Evolutionary conservation across 35 echinoderm and acorn worm species (phyloP), one percentile per base, ranked within the genome.

Genomic region (Apostichopus parvimensis): DNA sequence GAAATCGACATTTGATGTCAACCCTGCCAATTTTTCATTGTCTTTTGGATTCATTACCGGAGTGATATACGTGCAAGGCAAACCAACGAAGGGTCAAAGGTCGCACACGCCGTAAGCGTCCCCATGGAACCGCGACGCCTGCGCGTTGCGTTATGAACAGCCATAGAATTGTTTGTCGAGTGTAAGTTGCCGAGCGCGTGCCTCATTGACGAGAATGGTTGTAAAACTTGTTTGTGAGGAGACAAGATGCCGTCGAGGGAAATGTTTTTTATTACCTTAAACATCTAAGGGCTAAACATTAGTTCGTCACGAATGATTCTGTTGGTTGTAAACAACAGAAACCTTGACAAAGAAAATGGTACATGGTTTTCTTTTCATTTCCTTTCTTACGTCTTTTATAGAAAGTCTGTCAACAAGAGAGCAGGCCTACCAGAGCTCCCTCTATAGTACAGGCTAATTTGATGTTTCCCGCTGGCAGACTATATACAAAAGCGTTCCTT

Each of bases 171-270:
- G 17, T 75, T 75, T 75, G 71, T 75, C 14, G n/a, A 75, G 17
- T 75, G 7, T 20, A 75, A 22, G 20, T 75, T 13, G 71, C 34
- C 34, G 34, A 2, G 71, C 71, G 71, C 71, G 71, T 75, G 71
- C 71, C 71, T 75, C 71, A n/a, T 75, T 22, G 71, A 75, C 15
- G 17, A 22, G 71, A 68, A 75, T 18, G 71, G 71, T 75, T 75
- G 71, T 75, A 75, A 75, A 75, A 75, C 71, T 75, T 75, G 71
- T 75, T 75, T 75, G 71, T 75, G 71, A 75, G 71, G 17, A 22
- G 71, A 75, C 17, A 7, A 7, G 71, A 75, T 75, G 71, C n/a
- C 71, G 71, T 75, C 71, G 71, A 18, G 71, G 71, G 71, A 75
- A 75, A 75, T 22, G 71, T 75, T 18, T 75, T 45, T 75, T 20